Evolutionary conservation across 2,888 invertebrate genomes (phyloP).

Genomic region (Tuberolachnus salignus): DNA sequence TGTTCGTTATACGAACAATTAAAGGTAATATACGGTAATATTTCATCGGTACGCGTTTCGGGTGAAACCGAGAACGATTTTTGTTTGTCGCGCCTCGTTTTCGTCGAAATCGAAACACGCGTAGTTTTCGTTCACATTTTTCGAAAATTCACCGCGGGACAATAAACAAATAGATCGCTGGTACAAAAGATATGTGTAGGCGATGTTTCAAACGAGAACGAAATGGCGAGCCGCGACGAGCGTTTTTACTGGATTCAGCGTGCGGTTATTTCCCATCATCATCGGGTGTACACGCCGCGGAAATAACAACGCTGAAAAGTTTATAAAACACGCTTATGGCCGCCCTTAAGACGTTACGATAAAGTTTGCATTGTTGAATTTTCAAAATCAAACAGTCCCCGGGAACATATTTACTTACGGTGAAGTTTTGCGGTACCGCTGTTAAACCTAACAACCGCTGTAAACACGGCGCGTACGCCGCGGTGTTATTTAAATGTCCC

Average conservation of each 20-base stretch:
- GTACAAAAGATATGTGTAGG: no score
- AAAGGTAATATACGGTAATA: no score
- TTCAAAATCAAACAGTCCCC: constrained; percentile 12
- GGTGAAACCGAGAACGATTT: no score
- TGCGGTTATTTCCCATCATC: not conserved
- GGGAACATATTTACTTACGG: not conserved
- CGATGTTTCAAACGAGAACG: not conserved
- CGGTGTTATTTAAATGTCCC: not conserved
- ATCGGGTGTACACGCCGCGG: not conserved
- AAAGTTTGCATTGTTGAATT: constrained; percentile 31
- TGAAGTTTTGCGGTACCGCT: constrained; percentile 9
- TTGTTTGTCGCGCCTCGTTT: no score
- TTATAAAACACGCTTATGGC: not conserved
- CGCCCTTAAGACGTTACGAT: not conserved
- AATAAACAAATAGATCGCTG: no score
- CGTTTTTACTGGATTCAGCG: not conserved
- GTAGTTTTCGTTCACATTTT: no score
- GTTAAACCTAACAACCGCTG: not conserved
- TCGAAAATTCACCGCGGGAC: no score
- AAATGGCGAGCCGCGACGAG: not conserved
- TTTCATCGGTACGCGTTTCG: no score
- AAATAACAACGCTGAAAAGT: constrained; percentile 26
- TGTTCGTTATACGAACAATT: no score
- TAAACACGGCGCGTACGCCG: not conserved
- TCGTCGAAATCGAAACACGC: no score